Percentiles rank a stretch among this genome's conserved stretches.
These are phyloP conservation scores for Clupea harengus DNA, from an alignment of 2,113 vertebrate genomes.

Conservation along the genomic window DNA sequence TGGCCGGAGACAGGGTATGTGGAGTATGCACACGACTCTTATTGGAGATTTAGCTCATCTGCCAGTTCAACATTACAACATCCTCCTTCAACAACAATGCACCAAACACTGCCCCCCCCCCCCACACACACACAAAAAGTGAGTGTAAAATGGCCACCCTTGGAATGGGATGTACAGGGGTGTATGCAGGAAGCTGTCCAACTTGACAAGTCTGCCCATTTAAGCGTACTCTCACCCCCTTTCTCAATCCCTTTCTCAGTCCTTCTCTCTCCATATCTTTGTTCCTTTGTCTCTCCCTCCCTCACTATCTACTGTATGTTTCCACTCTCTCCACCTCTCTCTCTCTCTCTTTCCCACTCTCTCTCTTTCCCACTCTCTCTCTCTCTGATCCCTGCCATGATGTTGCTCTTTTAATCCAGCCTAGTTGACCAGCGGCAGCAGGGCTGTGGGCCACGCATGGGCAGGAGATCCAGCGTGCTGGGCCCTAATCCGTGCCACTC, in stretches of 20 bases:
- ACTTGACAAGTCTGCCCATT: neutral
- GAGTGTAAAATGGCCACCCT: slow-evolving; percentile 43
- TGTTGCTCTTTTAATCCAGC: slow-evolving; percentile 6
- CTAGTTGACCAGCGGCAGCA: neutral
- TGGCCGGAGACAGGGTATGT: neutral
- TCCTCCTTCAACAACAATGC: neutral
- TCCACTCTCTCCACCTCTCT: neutral
- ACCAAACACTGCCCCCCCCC: neutral
- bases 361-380: neutral
- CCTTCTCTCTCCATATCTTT: slow-evolving; percentile 9
- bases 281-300: neutral
- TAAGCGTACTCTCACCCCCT: neutral
- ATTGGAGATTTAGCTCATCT: neutral
- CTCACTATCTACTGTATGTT: neutral
- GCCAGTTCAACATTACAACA: slow-evolving; percentile 7
- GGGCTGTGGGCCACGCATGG: neutral
- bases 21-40: neutral
- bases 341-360: too few relatives aligned
- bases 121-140: slow-evolving; percentile 36
- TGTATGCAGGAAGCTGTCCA: neutral
- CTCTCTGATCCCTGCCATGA: neutral
- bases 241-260: neutral
- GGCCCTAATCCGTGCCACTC: slow-evolving; percentile 24
- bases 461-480: neutral
- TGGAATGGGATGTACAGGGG: neutral